Percentiles rank a stretch among this genome's conserved stretches.
These are phyloP conservation scores for Arothron firmamentum DNA, from an alignment of 2,113 vertebrate genomes.

Conservation along the genomic window DNA sequence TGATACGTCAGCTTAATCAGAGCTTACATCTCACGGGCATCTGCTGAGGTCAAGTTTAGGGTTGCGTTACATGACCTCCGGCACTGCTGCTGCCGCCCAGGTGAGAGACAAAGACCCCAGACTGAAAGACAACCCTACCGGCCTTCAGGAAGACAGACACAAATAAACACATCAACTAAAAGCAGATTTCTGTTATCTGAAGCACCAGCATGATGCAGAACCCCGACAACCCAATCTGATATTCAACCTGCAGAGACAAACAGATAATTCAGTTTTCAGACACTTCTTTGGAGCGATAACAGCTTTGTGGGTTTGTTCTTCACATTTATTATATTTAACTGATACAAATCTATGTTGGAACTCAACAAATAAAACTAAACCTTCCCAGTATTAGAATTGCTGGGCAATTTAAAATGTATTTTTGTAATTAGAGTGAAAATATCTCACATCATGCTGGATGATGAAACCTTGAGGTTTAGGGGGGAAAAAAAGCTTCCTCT, in stretches of 20 bases:
- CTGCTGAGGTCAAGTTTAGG: constrained; percentile 19
- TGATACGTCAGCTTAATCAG: no score
- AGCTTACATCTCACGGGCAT: constrained; percentile 12
- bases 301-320: no score
- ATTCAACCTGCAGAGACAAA: constrained; percentile 8
- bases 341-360: no score
- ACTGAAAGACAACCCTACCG: constrained; percentile 14
- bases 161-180: background rate
- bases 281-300: no score
- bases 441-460: no score
- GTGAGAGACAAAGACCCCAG: background rate
- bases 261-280: background rate
- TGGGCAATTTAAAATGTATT: no score
- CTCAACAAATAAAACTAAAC: no score
- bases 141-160: background rate
- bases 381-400: no score
- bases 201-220: background rate
- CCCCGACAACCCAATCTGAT: constrained; percentile 5
- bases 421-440: no score
- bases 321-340: no score
- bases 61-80: constrained; percentile 36
- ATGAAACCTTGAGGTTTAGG: no score
- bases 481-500: no score
- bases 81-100: background rate
- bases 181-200: background rate